A percentile compares a stretch with the other conserved stretches of the same genome.
phyloP scores from a whole-genome alignment of 2,113 vertebrate genomes.

The Clarias macrocephalus region DNA sequence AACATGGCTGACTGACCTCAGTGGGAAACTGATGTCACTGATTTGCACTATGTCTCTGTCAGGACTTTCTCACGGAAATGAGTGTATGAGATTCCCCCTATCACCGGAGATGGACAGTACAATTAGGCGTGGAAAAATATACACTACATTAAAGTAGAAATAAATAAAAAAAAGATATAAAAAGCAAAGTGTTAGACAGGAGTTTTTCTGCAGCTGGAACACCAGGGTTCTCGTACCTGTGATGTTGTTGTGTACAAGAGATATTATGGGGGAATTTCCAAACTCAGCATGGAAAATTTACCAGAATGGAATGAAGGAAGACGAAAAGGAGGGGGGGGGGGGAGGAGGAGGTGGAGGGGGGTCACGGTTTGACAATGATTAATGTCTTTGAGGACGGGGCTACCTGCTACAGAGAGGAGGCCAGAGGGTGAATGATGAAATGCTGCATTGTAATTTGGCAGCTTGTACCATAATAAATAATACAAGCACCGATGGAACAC shows the following conservation, averaged over 20 bases:
- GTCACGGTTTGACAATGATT: slow-evolving; percentile 50
- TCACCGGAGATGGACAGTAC: slow-evolving; percentile 6
- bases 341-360: slow-evolving; percentile 2
- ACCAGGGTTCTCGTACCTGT: not conserved
- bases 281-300: not conserved
- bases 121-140: not conserved
- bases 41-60: slow-evolving; percentile 47
- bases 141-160: not conserved
- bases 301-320: slow-evolving; percentile 4
- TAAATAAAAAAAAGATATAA: not conserved
- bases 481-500: slow-evolving; percentile 25
- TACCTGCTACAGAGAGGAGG: slow-evolving; percentile 46
- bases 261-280: slow-evolving; percentile 3
- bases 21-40: slow-evolving; percentile 42
- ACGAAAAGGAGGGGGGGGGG: not conserved
- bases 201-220: not conserved
- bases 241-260: not conserved
- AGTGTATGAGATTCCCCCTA: slow-evolving; percentile 6
- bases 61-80: slow-evolving; percentile 24
- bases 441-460: slow-evolving; percentile 54
- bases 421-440: slow-evolving; percentile 51
- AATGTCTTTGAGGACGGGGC: slow-evolving; percentile 48
- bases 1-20: slow-evolving; percentile 56
- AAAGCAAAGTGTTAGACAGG: not conserved
- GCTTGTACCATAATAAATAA: slow-evolving; percentile 53